Evolutionary conservation across 2,797 vertebrate species (phyloP).

Genomic region (Rhodeus uyekii): DNA sequence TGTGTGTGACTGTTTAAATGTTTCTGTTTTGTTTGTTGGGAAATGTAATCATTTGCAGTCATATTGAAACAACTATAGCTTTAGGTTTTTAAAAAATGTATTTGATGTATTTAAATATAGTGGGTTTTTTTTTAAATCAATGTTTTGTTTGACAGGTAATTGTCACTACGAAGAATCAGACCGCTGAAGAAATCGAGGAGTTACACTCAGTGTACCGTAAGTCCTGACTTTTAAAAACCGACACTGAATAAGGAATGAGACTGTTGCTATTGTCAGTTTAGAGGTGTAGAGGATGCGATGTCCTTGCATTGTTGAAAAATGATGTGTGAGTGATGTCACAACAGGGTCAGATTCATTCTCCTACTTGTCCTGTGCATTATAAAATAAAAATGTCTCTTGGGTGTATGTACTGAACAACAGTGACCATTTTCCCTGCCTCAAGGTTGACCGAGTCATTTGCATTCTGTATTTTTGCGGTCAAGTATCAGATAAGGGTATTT

Average conservation of each 20-base stretch:
- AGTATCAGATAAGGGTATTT: not conserved
- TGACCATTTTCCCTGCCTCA: not conserved
- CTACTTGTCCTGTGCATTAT: not conserved
- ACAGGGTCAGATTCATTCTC: slow-evolving; percentile 11
- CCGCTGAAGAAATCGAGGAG: slow-evolving; percentile 89
- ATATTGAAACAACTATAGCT: not conserved
- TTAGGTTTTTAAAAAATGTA: too few species aligned
- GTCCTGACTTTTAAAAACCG: slow-evolving; percentile 64
- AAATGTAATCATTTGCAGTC: too few species aligned
- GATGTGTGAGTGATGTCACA: slow-evolving; percentile 19
- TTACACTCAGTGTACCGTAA: slow-evolving; percentile 90
- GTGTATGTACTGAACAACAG: not conserved
- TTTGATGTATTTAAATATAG: too few species aligned
- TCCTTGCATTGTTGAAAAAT: slow-evolving; percentile 20
- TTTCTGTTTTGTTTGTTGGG: too few species aligned
- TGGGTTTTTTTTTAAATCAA: not conserved
- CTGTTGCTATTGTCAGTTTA: not conserved
- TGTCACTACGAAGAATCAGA: slow-evolving; percentile 87
- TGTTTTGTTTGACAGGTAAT: slow-evolving; percentile 74
- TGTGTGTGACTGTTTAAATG: too few species aligned
- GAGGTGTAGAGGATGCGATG: not conserved
- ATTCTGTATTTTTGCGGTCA: not conserved
- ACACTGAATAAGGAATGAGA: slow-evolving; percentile 6
- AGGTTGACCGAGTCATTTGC: not conserved
- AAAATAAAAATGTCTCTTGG: slow-evolving; percentile 23